Evolutionary conservation across 2,888 invertebrate genomes (phyloP).

Genomic region (Baccha elongata): DNA sequence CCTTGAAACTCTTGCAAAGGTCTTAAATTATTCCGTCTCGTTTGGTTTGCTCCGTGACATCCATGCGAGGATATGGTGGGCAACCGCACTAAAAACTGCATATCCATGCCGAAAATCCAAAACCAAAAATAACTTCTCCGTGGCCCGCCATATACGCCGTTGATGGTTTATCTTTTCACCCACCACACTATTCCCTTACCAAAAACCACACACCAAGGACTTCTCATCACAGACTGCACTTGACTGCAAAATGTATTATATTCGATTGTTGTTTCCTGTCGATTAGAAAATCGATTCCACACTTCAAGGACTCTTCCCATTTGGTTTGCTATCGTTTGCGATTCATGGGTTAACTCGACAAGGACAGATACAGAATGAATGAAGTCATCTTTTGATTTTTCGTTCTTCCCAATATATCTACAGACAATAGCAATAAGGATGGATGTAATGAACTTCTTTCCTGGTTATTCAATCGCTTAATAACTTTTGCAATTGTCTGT

Average conservation of each 20-base stretch:
- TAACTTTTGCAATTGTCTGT: constrained; percentile 33
- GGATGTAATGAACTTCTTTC: not conserved
- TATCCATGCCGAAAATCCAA: constrained; percentile 57
- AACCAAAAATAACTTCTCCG: constrained; percentile 19
- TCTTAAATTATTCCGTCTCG: constrained; percentile 58
- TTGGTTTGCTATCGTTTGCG: constrained; percentile 13
- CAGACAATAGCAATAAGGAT: not conserved
- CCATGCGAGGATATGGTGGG: constrained; percentile 12
- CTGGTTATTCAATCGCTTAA: constrained; percentile 24
- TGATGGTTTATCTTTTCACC: constrained; percentile 6
- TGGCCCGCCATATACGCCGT: not conserved
- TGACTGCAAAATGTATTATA: constrained; percentile 53
- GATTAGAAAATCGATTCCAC: constrained; percentile 69
- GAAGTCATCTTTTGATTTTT: constrained; percentile 35
- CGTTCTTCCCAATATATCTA: not conserved
- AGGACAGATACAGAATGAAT: not conserved
- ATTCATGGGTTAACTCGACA: constrained; percentile 22
- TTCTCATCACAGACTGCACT: constrained; percentile 34
- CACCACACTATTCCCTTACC: not conserved
- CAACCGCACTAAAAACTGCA: constrained; percentile 46
- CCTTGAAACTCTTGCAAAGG: constrained; percentile 31
- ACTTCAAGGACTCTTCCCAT: constrained; percentile 54
- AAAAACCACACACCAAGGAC: not conserved
- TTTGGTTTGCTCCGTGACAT: constrained; percentile 48
- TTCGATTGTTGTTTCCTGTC: constrained; percentile 38